phyloP scores from a whole-genome alignment of 1,140 invertebrate species.

The Brachionus rubens region DNA sequence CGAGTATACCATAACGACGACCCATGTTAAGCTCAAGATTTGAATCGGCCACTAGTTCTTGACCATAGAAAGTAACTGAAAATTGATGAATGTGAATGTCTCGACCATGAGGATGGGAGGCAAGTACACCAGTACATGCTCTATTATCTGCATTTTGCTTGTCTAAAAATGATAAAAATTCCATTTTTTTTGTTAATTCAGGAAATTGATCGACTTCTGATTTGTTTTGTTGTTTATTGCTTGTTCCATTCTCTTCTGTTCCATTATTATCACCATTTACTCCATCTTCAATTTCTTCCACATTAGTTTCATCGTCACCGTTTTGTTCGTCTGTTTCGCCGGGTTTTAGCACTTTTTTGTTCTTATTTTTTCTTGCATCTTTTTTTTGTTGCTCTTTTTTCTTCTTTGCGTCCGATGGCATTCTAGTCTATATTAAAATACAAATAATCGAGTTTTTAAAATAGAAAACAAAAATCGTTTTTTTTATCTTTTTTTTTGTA shows the following conservation, averaged over 20 bases:
- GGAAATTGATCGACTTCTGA: background rate
- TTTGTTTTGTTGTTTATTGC: background rate
- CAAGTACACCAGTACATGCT: constrained; percentile 70
- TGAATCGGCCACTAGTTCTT: constrained; percentile 90
- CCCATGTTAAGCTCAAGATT: constrained; percentile 94
- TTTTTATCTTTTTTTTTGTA: too few species aligned
- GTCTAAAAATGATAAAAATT: constrained; percentile 5
- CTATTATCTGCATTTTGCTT: constrained; percentile 36
- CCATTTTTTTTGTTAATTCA: background rate
- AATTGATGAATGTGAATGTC: constrained; percentile 96
- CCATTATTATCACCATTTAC: background rate
- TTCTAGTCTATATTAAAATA: too few species aligned
- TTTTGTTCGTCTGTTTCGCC: background rate
- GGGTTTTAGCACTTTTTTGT: background rate
- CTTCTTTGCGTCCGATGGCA: constrained; percentile 46
- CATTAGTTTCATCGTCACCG: background rate
- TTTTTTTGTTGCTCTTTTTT: constrained; percentile 46
- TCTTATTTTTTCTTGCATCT: constrained; percentile 24
- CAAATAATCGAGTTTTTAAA: too few species aligned
- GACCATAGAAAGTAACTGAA: constrained; percentile 95
- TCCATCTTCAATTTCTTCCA: too few species aligned
- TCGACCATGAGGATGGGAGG: constrained; percentile 86
- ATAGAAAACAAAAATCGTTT: too few species aligned
- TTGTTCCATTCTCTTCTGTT: background rate
- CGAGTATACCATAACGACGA: constrained; percentile 89